Base-by-base conservation (phyloP, 2,797 vertebrate genomes). In the Oophaga sylvatica region DNA sequence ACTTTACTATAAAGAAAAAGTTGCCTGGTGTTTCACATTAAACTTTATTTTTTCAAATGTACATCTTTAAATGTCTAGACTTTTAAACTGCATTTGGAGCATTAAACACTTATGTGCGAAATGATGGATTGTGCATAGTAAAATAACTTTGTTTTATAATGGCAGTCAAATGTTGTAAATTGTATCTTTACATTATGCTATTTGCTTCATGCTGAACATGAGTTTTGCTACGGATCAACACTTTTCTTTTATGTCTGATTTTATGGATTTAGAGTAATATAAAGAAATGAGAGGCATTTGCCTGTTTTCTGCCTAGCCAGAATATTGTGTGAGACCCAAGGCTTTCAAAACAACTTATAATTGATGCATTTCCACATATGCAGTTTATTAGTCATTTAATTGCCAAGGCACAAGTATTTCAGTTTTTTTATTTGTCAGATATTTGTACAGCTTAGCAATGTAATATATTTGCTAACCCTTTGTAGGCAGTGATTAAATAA, bases 141-240 rank as follows among this genome's bases (percentile, higher is more conserved):
- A 88, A 84, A 75, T 22, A 31, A 31, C 57, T 29, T 82, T 62
- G 12, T 88, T 88, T n/a, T 84, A 63, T 84, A 26, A 26, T n/a
- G 15, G 29, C 48, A 82, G 67, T 76, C 81, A 79, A 84, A 79
- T 79, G 81, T 59, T 83, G 75, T 83, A 84, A 87, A 87, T 83
- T 79, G 73, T 80, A 35, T 84, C 76, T 88, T 84, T 87, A 87
- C 76, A 63, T 67, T 62, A 68, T 68, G 35, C 70, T 59, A 57
- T 83, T 80, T 77, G 26, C 62, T 68, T 77, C 67, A 71, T 65
- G 63, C 87, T n/a, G 76, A 84, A 80, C 87, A 88, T 31, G 41
- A 88, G 77, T 65, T 56, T 79, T 84, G 84, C 80, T 88, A 80
- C 57, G 76, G 86, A 84, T 88, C 87, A 84, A 83, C 75, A n/a